These are phyloP conservation scores for Cyphomyrus plagiostoma DNA, from an alignment of 2,113 vertebrate species.

Conservation along the genomic window DNA sequence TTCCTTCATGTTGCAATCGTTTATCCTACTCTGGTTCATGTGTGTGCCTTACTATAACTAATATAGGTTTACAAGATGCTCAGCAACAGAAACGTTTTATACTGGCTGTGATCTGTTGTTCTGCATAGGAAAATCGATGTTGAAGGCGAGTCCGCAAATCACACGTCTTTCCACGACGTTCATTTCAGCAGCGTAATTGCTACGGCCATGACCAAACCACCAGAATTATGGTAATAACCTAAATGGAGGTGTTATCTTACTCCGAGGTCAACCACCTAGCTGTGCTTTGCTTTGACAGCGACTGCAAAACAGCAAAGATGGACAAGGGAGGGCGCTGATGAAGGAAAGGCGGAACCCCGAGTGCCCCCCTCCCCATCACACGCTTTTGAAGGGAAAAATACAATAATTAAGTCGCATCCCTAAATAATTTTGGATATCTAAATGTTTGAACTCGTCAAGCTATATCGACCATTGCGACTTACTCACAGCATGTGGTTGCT, in stretches of 20 bases:
- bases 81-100: neutral
- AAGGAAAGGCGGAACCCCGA: neutral
- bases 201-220: neutral
- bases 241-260: neutral
- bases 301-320: neutral
- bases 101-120: neutral
- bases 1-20: neutral
- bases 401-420: neutral
- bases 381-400: neutral
- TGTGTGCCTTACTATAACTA: neutral
- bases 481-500: neutral
- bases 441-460: neutral
- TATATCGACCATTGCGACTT: neutral
- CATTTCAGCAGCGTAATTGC: neutral
- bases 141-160: neutral
- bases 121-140: neutral
- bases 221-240: neutral
- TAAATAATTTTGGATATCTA: neutral
- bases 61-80: neutral
- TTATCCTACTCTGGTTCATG: neutral
- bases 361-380: neutral
- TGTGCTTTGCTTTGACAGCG: neutral
- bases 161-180: neutral
- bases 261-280: neutral
- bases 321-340: neutral